Conservation (phyloP, 2,113 vertebrate genomes). For the Pygoscelis antarcticus region DNA sequence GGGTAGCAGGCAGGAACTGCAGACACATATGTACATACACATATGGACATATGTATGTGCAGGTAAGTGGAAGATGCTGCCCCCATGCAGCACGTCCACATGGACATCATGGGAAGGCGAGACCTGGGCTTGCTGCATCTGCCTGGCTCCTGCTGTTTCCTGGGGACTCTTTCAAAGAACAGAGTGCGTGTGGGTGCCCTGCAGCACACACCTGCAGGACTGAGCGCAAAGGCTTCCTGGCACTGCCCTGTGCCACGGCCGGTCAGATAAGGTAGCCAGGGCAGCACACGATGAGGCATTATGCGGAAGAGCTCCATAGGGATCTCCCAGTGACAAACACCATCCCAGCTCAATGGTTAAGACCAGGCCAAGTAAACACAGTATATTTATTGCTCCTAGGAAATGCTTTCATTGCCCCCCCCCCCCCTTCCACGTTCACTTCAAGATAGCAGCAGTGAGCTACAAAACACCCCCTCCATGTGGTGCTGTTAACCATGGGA, state of each 20-base stretch:
- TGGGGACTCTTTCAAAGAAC: not conserved
- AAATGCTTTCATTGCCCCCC: not conserved
- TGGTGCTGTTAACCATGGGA: not conserved
- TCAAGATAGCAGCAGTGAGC: not conserved
- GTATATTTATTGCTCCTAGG: not conserved
- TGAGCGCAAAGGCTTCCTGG: not conserved
- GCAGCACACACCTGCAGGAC: not conserved
- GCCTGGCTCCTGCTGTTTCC: not conserved
- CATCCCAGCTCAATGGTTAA: not conserved
- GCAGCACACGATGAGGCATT: not conserved
- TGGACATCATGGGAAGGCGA: accelerated
- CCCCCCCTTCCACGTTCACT: not conserved
- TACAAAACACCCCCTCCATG: not conserved
- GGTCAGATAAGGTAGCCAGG: not conserved
- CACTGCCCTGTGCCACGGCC: accelerated
- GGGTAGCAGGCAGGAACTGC: not conserved
- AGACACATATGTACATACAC: accelerated
- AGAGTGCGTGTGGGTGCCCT: accelerated
- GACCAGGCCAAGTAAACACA: not conserved
- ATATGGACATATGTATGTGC: accelerated
- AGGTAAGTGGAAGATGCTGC: not conserved
- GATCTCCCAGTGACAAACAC: not conserved
- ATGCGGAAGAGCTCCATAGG: accelerated
- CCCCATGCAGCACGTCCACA: not conserved
- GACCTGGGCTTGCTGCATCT: not conserved